Conservation (phyloP, 2,113 vertebrate genomes). For the Lophotis ruficrista region DNA sequence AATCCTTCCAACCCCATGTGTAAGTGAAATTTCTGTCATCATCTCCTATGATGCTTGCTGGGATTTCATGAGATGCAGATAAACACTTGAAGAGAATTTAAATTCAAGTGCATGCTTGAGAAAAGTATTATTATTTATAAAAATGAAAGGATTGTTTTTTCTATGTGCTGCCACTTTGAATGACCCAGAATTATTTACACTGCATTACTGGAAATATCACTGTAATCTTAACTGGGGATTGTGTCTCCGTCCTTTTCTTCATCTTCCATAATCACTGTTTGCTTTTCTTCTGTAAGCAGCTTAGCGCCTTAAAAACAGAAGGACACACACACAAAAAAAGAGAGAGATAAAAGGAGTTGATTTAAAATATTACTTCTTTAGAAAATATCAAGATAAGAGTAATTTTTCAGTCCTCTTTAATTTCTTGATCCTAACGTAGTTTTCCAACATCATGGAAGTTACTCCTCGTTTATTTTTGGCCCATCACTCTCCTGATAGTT, state of each 20-base stretch:
- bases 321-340: not conserved
- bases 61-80: not conserved
- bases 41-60: not conserved
- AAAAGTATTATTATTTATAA: not conserved
- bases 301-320: conserved; percentile 78
- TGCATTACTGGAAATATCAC: not conserved
- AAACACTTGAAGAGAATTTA: not conserved
- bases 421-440: not conserved
- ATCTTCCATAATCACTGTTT: conserved; percentile 83
- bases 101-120: not conserved
- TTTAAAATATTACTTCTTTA: not conserved
- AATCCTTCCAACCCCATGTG: not conserved
- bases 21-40: not conserved
- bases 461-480: not conserved
- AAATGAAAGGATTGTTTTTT: not conserved
- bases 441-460: not conserved
- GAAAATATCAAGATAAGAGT: not conserved
- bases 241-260: conserved; percentile 84
- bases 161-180: conserved; percentile 24
- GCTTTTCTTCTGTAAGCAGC: conserved; percentile 78
- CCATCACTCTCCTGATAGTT: not conserved
- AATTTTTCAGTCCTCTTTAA: not conserved
- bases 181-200: conserved; percentile 65
- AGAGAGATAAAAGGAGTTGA: not conserved
- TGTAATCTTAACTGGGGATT: conserved; percentile 61